Evolutionary conservation across 1,140 invertebrate genomes (phyloP).

Genomic region (Triops cancriformis): DNA sequence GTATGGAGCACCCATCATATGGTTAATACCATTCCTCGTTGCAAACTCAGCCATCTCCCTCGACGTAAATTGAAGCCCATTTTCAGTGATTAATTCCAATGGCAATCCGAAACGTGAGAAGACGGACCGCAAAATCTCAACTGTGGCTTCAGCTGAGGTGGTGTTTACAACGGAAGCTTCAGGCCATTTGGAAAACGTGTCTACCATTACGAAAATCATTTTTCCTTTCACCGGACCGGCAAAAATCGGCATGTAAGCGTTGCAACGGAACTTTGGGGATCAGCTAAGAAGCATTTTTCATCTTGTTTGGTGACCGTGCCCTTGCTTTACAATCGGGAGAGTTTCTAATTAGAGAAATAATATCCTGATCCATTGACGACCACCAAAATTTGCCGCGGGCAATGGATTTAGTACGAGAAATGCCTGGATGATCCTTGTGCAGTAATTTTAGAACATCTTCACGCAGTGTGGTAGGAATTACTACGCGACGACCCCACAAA

Average conservation of each 20-base stretch:
- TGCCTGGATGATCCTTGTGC: conserved; percentile 39
- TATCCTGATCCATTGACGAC: conserved; percentile 42
- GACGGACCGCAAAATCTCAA: conserved; percentile 33
- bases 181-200: conserved; percentile 43
- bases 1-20: background rate
- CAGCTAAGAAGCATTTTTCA: conserved; percentile 18
- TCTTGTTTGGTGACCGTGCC: conserved; percentile 5
- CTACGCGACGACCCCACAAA: conserved; percentile 36
- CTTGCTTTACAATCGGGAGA: conserved; percentile 28
- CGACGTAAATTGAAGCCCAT: conserved; percentile 40
- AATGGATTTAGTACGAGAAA: conserved; percentile 45
- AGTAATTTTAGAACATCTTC: conserved; percentile 36
- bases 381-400: no score
- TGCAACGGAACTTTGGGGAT: conserved; percentile 18
- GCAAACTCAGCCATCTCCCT: conserved; percentile 39
- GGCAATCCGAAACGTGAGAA: conserved; percentile 40
- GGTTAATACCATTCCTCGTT: conserved; percentile 37
- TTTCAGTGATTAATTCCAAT: conserved; percentile 39
- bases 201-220: conserved; percentile 41
- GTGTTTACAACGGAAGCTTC: conserved; percentile 33
- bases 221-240: conserved; percentile 37
- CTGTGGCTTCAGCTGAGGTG: background rate
- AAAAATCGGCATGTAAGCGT: conserved; percentile 39
- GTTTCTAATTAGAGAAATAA: conserved; percentile 34
- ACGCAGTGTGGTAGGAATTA: conserved; percentile 37